These are phyloP conservation scores for Diplosoma virens DNA, from an alignment of 23 tunicate species.

Conservation along the genomic window DNA sequence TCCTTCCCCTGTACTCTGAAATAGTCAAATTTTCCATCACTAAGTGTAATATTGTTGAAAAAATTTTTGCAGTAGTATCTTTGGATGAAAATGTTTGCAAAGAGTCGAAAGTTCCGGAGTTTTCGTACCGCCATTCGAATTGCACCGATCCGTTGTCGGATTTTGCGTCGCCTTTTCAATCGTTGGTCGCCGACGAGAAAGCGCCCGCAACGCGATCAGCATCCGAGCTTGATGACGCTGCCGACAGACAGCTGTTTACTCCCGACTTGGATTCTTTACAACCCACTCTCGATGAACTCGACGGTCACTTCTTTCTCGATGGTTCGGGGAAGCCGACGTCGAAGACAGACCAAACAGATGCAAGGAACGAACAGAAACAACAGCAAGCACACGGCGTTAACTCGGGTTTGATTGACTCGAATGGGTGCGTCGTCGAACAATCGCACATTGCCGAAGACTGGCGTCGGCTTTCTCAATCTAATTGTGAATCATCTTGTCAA, in stretches of 20 bases:
- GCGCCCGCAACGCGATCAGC: neutral
- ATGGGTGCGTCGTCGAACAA: too few species aligned
- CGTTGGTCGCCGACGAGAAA: neutral
- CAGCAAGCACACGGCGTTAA: too few species aligned
- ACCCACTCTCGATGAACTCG: conserved; percentile 1
- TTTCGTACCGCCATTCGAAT: neutral
- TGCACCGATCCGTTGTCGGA: neutral
- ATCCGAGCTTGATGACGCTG: conserved; percentile 20
- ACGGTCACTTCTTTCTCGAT: neutral
- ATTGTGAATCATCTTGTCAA: too few species aligned
- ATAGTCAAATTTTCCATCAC: too few species aligned
- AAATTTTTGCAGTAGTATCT: conserved; percentile 69
- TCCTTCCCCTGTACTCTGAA: too few species aligned
- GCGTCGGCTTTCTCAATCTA: too few species aligned
- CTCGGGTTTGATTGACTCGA: too few species aligned
- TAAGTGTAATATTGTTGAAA: too few species aligned
- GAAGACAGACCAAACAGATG: too few species aligned
- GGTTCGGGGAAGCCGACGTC: neutral
- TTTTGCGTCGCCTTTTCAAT: neutral
- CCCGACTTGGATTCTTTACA: conserved; percentile 30
- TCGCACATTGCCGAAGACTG: too few species aligned
- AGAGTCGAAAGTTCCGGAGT: conserved; percentile 87
- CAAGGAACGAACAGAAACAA: too few species aligned
- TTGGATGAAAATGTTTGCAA: conserved; percentile 48
- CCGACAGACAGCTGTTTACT: conserved; percentile 41